phyloP scores from a whole-genome alignment of 2,888 invertebrate genomes.

The Hyalella azteca region DNA sequence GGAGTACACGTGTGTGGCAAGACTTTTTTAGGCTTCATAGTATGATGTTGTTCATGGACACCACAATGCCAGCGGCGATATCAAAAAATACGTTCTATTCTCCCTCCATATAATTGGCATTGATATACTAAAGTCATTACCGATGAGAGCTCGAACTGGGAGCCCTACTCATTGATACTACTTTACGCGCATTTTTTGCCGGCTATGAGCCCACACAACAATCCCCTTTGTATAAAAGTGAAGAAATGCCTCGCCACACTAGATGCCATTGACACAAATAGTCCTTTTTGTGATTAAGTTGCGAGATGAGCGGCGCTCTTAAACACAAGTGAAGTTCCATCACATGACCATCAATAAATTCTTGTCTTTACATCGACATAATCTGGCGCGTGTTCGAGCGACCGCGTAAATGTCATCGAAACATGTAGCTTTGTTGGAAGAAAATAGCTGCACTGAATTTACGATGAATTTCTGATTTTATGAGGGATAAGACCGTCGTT shows the following conservation, averaged over 20 bases:
- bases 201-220: neutral
- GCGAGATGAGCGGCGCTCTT: no score
- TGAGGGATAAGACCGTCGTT: neutral
- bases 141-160: neutral
- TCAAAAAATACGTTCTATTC: neutral
- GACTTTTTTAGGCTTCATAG: neutral
- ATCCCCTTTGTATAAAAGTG: slow-evolving; percentile 11
- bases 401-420: neutral
- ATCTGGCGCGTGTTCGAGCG: no score
- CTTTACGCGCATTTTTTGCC: neutral
- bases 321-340: no score
- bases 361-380: no score
- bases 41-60: slow-evolving; percentile 1
- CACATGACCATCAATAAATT: no score
- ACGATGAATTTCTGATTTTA: neutral
- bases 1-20: neutral
- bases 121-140: slow-evolving; percentile 12
- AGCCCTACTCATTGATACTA: neutral
- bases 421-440: neutral
- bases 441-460: neutral
- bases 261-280: neutral
- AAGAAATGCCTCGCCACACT: neutral
- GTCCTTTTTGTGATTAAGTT: neutral
- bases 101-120: slow-evolving; percentile 12
- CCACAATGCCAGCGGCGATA: slow-evolving; percentile 24